These are phyloP conservation scores for Acheta domesticus DNA, from an alignment of 2,888 invertebrate species.

Conservation along the genomic window DNA sequence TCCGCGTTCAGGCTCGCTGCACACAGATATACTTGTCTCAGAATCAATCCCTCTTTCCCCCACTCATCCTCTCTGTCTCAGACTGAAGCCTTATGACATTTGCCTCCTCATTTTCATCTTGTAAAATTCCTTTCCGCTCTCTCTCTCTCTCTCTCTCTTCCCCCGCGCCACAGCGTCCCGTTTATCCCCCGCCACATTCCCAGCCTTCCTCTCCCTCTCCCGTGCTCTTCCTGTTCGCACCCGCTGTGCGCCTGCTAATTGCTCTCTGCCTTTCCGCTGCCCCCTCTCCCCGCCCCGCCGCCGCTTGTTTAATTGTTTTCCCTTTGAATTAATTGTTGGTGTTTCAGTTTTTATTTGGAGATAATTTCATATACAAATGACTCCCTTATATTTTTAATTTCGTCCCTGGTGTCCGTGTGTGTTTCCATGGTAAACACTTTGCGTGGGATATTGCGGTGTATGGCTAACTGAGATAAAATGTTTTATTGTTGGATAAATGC, in stretches of 20 bases:
- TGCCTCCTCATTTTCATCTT: no score
- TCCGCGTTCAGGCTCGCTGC: no score
- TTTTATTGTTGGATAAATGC: conserved; percentile 7
- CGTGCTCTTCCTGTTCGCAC: not conserved
- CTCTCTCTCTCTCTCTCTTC: no score
- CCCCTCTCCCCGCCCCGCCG: not conserved
- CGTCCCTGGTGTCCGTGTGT: not conserved
- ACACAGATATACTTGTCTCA: no score
- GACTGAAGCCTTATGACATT: no score
- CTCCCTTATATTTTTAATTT: conserved; percentile 18
- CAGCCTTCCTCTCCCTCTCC: not conserved
- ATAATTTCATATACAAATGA: conserved; percentile 18
- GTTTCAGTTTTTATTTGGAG: not conserved
- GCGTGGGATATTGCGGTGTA: not conserved
- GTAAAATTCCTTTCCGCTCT: no score
- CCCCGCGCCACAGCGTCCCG: no score
- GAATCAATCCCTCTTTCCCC: no score
- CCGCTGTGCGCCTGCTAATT: not conserved
- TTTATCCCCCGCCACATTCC: no score
- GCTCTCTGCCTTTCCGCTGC: not conserved
- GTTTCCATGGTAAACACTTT: not conserved
- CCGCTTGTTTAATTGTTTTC: not conserved
- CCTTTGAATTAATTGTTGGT: not conserved
- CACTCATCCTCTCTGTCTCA: no score
- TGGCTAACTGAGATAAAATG: not conserved